These are phyloP conservation scores for Rostratula benghalensis DNA, from an alignment of 2,113 vertebrate species.

Conservation along the genomic window DNA sequence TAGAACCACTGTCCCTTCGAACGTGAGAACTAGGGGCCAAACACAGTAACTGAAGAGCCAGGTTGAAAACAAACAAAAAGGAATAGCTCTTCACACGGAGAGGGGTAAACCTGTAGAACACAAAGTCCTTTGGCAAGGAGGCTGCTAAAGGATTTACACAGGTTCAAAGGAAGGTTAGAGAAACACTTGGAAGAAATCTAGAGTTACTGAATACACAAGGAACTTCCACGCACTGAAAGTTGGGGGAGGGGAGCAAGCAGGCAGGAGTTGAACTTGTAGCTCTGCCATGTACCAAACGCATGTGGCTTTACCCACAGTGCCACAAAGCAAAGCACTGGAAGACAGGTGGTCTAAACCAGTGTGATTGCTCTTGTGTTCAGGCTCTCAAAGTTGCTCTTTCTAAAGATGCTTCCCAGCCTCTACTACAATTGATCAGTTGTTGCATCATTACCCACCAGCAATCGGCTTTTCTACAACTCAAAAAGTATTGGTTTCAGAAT, in stretches of 20 bases:
- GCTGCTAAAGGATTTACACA: not conserved
- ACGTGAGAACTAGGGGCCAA: not conserved
- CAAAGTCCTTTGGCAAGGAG: conserved; percentile 39
- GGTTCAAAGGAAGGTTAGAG: conserved; percentile 22
- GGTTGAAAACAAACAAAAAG: not conserved
- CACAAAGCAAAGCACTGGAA: not conserved
- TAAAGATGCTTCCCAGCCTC: not conserved
- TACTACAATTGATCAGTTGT: not conserved
- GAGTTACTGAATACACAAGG: not conserved
- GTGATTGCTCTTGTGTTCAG: fast-evolving
- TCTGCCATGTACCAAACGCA: not conserved
- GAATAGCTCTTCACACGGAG: fast-evolving
- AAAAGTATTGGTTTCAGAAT: not conserved
- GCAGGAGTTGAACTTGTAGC: not conserved
- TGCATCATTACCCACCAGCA: not conserved
- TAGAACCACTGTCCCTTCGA: not conserved
- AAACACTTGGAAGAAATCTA: not conserved
- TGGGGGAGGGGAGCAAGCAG: not conserved
- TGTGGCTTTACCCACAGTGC: not conserved
- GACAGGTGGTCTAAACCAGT: not conserved
- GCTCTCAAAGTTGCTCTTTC: not conserved
- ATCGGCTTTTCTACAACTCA: not conserved
- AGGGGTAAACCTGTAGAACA: conserved; percentile 13
- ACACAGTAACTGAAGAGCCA: not conserved
- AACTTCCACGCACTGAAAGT: not conserved